phyloP scores from a whole-genome alignment of 2,888 invertebrate species.

The Asteroscopus sphinx region DNA sequence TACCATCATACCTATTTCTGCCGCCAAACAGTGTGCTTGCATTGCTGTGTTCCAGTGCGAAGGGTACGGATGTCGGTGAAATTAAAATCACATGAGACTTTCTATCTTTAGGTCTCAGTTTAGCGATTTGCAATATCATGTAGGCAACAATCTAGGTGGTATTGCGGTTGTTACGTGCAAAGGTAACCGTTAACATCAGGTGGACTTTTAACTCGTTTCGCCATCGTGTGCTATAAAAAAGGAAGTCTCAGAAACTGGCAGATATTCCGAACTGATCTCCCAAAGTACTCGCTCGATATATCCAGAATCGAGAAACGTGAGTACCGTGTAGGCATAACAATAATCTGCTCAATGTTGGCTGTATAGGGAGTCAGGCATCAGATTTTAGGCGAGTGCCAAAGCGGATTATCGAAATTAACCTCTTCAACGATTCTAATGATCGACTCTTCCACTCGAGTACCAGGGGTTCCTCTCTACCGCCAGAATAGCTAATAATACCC shows the following conservation, averaged over 20 bases:
- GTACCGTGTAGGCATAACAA: constrained; percentile 46
- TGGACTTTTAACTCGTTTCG: too few species aligned
- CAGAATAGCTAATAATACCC: constrained; percentile 49
- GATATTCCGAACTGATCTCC: constrained; percentile 1
- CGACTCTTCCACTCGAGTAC: constrained; percentile 75
- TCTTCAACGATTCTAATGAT: constrained; percentile 82
- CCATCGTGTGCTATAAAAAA: neutral
- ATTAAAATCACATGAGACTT: too few species aligned
- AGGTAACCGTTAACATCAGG: too few species aligned
- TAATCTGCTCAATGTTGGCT: constrained; percentile 55
- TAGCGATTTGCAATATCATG: too few species aligned
- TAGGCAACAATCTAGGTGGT: too few species aligned
- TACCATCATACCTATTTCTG: too few species aligned
- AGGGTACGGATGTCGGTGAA: too few species aligned
- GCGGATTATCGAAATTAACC: constrained; percentile 87
- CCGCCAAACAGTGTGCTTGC: too few species aligned
- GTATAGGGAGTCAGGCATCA: constrained; percentile 55
- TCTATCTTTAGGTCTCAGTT: too few species aligned
- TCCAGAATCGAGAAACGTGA: constrained; percentile 33
- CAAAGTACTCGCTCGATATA: constrained; percentile 7
- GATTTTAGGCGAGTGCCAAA: constrained; percentile 76
- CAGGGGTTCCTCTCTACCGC: constrained; percentile 65
- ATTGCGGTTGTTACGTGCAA: too few species aligned
- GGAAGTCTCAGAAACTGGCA: too few species aligned
- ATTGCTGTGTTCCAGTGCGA: too few species aligned